phyloP scores from a whole-genome alignment of 2,113 vertebrate species.

The Leptosomus discolor region DNA sequence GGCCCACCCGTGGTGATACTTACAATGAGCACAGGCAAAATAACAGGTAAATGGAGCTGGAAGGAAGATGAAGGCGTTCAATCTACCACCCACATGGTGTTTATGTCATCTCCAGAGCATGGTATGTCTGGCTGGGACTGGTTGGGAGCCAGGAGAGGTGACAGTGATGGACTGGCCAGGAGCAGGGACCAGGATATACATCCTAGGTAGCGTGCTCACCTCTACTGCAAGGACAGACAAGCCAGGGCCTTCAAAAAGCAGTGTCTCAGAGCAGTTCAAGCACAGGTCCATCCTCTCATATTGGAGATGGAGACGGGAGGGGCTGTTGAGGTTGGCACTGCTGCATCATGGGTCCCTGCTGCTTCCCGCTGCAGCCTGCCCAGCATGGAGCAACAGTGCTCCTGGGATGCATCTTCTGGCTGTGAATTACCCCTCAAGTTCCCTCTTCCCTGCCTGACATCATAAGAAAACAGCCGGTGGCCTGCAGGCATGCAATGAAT shows the following conservation, averaged over 20 bases:
- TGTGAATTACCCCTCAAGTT: neutral
- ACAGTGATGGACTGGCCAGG: neutral
- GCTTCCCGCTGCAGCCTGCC: neutral
- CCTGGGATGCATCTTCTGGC: neutral
- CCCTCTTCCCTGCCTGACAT: neutral
- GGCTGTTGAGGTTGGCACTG: neutral
- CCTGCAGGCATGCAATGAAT: accelerated
- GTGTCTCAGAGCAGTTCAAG: neutral
- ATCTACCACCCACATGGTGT: accelerated
- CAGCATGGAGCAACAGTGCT: neutral
- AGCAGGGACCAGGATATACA: neutral
- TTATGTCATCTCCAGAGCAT: neutral
- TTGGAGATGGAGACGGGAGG: neutral
- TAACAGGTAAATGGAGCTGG: neutral
- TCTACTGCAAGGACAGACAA: neutral
- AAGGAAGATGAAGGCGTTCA: neutral
- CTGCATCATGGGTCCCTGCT: neutral
- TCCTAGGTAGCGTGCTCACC: neutral
- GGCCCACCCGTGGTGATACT: neutral
- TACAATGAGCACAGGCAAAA: neutral
- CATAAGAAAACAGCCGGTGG: neutral
- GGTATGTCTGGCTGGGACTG: neutral
- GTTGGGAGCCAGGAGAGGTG: neutral
- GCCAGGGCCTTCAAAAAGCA: neutral
- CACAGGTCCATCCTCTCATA: neutral